Evolutionary conservation across 2,888 invertebrate genomes (phyloP), one percentile per base, ranked within the genome.

Genomic region (Rhagonycha lutea): DNA sequence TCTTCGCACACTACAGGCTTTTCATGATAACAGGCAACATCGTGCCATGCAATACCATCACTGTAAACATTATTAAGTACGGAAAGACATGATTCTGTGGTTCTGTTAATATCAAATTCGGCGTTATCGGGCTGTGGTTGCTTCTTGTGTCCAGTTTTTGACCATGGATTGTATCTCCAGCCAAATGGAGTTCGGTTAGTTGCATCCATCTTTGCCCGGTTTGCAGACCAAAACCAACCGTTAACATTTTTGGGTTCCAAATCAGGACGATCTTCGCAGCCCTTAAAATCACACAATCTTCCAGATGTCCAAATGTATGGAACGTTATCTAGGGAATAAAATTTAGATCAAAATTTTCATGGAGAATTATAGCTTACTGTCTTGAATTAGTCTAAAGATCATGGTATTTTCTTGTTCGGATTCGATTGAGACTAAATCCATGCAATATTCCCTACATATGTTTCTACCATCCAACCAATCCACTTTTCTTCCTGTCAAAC

Each of bases 231-330:
- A 92, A 96, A 96, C 96, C 96, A 97, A 65, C 96, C 96, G 85
- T 93, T 93, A 79, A 96, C 84, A 84, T 91, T 92, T 88, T 96
- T 96, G 79, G 96, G 96, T 87, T 96, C 96, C 80, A 96, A 90
- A 86, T 96, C 96, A 77, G 91, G 91, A 80, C 96, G 93, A 81
- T 93, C 93, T 87, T 96, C 96, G 88, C 97, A 97, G 76, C 97
- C 96, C 86, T 96, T 96, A 91, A 97, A 97, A 90, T 97, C 96
- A 86, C 97, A 97, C 76, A 96, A 92, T 82, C 96, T 94, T 71
- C 96, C 97, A 5, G 95, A 95, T 12, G 97, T 96, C 96, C 97
- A 97, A 85, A 97, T 97, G 90, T 96, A 97, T 3, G 96, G 96
- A 68, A 96, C 94, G 86, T 96, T 95, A 82, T 95, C 94, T 94